Percentiles rank a stretch among this genome's conserved stretches.
phyloP scores from a whole-genome alignment of 2,888 invertebrate genomes.

The Malachius bipustulatus region DNA sequence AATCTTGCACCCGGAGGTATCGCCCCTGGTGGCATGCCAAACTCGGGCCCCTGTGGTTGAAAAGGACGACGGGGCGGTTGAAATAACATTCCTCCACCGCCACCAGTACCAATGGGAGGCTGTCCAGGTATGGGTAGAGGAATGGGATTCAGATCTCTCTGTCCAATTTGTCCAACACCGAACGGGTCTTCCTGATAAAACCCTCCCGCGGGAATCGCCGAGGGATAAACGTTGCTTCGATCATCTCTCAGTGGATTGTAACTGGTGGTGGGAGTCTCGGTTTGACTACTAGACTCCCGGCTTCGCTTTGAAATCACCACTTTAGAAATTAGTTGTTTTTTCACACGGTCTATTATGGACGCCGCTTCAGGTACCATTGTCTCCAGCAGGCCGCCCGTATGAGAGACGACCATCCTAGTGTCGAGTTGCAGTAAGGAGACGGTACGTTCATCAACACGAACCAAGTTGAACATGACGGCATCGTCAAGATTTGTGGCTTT shows the following conservation, averaged over 20 bases:
- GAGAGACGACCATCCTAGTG: conserved; percentile 26
- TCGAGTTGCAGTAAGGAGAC: conserved; percentile 40
- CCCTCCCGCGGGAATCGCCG: conserved; percentile 2
- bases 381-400: conserved; percentile 45
- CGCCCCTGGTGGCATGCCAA: conserved; percentile 38
- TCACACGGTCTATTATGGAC: conserved; percentile 47
- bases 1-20: conserved; percentile 72
- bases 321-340: conserved; percentile 54
- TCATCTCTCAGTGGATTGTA: conserved; percentile 11
- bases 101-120: too few species aligned
- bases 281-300: conserved; percentile 24
- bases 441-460: conserved; percentile 38
- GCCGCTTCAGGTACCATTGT: conserved; percentile 51
- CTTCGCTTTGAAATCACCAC: conserved; percentile 34
- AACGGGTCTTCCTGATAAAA: conserved; percentile 30
- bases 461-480: conserved; percentile 32
- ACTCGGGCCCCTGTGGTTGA: conserved; percentile 20
- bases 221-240: conserved; percentile 6
- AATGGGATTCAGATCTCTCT: conserved; percentile 65
- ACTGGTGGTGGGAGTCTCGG: conserved; percentile 16
- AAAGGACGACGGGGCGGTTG: conserved; percentile 43
- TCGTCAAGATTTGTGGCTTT: conserved; percentile 36
- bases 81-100: conserved; percentile 64
- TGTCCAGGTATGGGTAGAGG: conserved; percentile 21
- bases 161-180: conserved; percentile 53